phyloP scores from a whole-genome alignment of 2,888 invertebrate species.

The Trisateles emortualis region DNA sequence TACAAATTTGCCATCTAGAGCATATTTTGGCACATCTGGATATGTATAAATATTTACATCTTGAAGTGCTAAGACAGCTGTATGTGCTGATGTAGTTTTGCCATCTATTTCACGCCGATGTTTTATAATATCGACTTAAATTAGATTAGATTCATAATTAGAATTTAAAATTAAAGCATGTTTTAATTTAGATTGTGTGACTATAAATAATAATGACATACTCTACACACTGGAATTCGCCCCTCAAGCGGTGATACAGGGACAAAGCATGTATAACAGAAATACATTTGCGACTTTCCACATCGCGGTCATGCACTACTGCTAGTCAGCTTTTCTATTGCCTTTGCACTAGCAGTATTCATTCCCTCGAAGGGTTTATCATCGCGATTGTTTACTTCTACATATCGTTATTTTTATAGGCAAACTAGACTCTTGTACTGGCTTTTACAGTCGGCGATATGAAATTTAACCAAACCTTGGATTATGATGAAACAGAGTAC shows the following conservation, averaged over 20 bases:
- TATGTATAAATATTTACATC: slow-evolving; percentile 95
- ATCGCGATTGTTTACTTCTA: slow-evolving; percentile 49
- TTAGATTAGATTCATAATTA: slow-evolving; percentile 11
- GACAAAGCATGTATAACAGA: slow-evolving; percentile 97
- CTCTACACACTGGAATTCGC: slow-evolving; percentile 91
- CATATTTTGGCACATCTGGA: slow-evolving; percentile 95
- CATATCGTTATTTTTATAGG: no score
- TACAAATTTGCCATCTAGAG: slow-evolving; percentile 86
- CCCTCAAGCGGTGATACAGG: slow-evolving; percentile 90
- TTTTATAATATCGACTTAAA: slow-evolving; percentile 97
- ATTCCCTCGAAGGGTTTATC: slow-evolving; percentile 87
- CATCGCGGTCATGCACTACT: slow-evolving; percentile 92
- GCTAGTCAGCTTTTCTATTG: slow-evolving; percentile 88
- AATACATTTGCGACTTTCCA: slow-evolving; percentile 96
- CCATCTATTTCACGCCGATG: slow-evolving; percentile 98
- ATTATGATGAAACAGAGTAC: no score
- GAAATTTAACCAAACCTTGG: no score
- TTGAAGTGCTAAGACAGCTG: slow-evolving; percentile 94
- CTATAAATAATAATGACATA: slow-evolving; percentile 63
- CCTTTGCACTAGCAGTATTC: slow-evolving; percentile 87
- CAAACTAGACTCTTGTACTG: no score
- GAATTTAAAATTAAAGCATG: neutral
- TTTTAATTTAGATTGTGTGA: no score
- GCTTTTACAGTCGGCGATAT: no score
- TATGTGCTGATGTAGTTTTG: slow-evolving; percentile 98